These are phyloP conservation scores for Aurelia aurita DNA, from an alignment of 30 jellyfish, hydroid and myxozoan genomes.

Conservation along the genomic window DNA sequence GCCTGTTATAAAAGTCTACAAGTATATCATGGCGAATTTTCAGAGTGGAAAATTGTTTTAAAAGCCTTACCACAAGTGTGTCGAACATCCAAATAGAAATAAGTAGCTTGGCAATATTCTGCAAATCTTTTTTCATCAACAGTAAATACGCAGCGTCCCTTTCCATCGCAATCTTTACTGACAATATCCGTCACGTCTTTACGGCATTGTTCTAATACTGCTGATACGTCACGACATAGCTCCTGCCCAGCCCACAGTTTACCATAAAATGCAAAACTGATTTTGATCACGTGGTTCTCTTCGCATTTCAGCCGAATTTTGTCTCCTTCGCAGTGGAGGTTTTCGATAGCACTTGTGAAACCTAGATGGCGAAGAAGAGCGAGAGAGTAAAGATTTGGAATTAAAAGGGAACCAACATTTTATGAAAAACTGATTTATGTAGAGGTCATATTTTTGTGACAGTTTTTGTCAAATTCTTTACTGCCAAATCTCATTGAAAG, in stretches of 20 bases:
- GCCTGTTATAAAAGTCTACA: no score
- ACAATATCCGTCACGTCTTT: slow-evolving; percentile 65
- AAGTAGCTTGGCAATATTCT: slow-evolving; percentile 63
- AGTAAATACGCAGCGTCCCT: slow-evolving; percentile 45
- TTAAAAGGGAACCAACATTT: no score
- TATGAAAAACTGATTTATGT: no score
- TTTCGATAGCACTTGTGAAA: slow-evolving; percentile 28
- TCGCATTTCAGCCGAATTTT: slow-evolving; percentile 78
- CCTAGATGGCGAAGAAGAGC: slow-evolving; percentile 19
- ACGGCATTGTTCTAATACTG: slow-evolving; percentile 61
- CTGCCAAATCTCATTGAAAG: no score
- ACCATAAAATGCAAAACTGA: slow-evolving; percentile 79
- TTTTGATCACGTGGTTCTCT: slow-evolving; percentile 41
- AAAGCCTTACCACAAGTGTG: slow-evolving; percentile 77
- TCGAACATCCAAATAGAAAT: slow-evolving; percentile 72
- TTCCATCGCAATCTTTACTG: slow-evolving; percentile 60
- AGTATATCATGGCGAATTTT: no score
- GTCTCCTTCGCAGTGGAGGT: slow-evolving; percentile 83
- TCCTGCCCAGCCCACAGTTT: slow-evolving; percentile 81
- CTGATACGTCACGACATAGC: slow-evolving; percentile 68
- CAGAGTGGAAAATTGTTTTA: no score
- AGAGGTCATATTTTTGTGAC: no score
- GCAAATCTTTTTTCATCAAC: slow-evolving; percentile 54
- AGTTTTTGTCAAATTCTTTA: no score
- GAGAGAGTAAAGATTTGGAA: neutral